These are phyloP conservation scores for Hippopotamus amphibius DNA, from an alignment of 2,113 vertebrate species.

Conservation along the genomic window DNA sequence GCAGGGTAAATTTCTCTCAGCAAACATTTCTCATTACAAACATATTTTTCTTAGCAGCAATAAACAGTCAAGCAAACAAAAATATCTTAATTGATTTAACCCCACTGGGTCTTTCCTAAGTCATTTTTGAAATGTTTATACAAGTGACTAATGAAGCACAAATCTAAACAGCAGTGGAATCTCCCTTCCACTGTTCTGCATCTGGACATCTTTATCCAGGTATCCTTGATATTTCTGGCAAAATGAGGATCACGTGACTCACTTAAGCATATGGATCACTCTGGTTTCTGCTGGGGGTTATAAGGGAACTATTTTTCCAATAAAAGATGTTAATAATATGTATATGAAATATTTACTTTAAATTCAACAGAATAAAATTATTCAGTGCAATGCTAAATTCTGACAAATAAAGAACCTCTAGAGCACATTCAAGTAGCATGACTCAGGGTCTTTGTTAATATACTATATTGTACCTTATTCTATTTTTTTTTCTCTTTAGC, in stretches of 20 bases:
- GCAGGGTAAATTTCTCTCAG: neutral
- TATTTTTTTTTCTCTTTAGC: neutral
- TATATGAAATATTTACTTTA: constrained; percentile 27
- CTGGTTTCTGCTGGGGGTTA: neutral
- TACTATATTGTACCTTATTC: neutral
- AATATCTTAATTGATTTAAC: constrained; percentile 35
- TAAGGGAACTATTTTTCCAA: constrained; percentile 13
- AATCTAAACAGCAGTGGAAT: neutral
- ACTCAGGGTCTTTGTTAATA: constrained; percentile 8
- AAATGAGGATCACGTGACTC: neutral
- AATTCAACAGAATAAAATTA: constrained; percentile 41
- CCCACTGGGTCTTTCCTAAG: neutral
- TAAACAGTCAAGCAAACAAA: constrained; percentile 54
- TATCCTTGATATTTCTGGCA: neutral
- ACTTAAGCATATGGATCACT: neutral
- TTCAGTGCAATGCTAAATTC: neutral
- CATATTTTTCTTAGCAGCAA: neutral
- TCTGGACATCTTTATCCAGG: neutral
- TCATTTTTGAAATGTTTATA: neutral
- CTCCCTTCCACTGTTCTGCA: neutral
- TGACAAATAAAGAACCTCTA: constrained; percentile 1
- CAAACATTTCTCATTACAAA: constrained; percentile 26
- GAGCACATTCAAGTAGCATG: neutral
- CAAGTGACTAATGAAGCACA: neutral
- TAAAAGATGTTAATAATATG: neutral